Conservation (phyloP, 2,888 invertebrate species). For the Hirtodrosophila cameraria region DNA sequence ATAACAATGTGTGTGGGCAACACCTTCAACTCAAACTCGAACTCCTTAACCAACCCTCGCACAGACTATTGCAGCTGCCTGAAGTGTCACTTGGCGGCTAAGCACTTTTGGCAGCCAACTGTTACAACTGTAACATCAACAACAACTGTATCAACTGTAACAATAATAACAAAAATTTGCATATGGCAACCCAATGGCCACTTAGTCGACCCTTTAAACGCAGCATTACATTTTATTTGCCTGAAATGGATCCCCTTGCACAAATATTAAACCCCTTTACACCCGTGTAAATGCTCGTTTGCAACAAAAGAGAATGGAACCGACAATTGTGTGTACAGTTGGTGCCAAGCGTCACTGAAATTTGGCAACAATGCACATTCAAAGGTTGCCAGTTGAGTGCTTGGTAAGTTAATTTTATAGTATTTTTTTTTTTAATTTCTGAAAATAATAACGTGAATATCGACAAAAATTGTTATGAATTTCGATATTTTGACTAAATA, state of each 20-base stretch:
- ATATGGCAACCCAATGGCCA: constrained; percentile 48
- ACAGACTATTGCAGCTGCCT: constrained; percentile 33
- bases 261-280: neutral
- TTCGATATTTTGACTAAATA: too few species aligned
- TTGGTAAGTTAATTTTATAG: too few species aligned
- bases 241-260: constrained; percentile 14
- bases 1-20: constrained; percentile 65
- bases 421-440: too few species aligned
- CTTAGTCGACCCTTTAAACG: constrained; percentile 47
- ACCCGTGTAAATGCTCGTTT: neutral
- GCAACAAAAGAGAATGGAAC: too few species aligned
- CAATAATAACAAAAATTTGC: constrained; percentile 29
- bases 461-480: too few species aligned
- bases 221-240: constrained; percentile 55
- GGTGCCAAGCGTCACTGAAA: neutral
- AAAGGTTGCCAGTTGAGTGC: too few species aligned
- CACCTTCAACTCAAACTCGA: too few species aligned
- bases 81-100: constrained; percentile 59
- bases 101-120: constrained; percentile 43
- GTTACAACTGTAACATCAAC: constrained; percentile 16
- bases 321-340: too few species aligned
- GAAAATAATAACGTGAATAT: too few species aligned
- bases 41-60: constrained; percentile 9
- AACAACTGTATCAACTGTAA: constrained; percentile 7
- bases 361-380: neutral